A percentile compares a stretch with the other conserved stretches of the same genome.
phyloP scores from a whole-genome alignment of 2,888 invertebrate species.

The Cataglyphis cursor region DNA sequence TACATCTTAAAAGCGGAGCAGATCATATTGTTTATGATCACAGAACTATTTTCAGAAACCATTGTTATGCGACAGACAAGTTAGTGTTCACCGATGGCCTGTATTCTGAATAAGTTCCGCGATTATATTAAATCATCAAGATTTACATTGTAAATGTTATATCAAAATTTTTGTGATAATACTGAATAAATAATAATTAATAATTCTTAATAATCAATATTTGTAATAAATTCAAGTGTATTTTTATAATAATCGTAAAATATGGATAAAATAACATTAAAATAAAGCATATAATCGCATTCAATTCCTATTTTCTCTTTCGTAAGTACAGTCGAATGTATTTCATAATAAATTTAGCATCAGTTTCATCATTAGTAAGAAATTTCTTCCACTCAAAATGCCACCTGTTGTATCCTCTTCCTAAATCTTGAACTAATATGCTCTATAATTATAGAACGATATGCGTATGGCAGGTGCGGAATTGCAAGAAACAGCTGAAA shows the following conservation, averaged over 20 bases:
- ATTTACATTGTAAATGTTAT: neutral
- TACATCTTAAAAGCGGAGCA: conserved; percentile 59
- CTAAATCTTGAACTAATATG: conserved; percentile 61
- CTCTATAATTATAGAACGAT: conserved; percentile 66
- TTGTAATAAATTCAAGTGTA: neutral
- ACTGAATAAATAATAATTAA: neutral
- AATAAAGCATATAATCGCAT: neutral
- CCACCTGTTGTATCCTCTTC: conserved; percentile 72
- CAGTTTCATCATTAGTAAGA: conserved; percentile 62
- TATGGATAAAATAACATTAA: neutral
- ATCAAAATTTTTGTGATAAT: neutral
- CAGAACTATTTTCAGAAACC: conserved; percentile 59
- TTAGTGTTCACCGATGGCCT: conserved; percentile 56
- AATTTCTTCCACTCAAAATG: conserved; percentile 57
- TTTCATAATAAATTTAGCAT: conserved; percentile 53
- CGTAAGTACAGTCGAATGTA: neutral
- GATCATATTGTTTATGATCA: conserved; percentile 63
- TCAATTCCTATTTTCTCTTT: neutral
- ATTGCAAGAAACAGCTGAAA: conserved; percentile 44
- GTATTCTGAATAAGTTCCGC: conserved; percentile 36
- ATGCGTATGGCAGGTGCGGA: conserved; percentile 51
- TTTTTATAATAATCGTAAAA: neutral
- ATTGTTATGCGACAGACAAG: conserved; percentile 49
- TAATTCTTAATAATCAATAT: neutral
- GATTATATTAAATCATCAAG: neutral